Base-by-base conservation (phyloP, 2,113 vertebrate species). In the Planiliza haematocheilus region DNA sequence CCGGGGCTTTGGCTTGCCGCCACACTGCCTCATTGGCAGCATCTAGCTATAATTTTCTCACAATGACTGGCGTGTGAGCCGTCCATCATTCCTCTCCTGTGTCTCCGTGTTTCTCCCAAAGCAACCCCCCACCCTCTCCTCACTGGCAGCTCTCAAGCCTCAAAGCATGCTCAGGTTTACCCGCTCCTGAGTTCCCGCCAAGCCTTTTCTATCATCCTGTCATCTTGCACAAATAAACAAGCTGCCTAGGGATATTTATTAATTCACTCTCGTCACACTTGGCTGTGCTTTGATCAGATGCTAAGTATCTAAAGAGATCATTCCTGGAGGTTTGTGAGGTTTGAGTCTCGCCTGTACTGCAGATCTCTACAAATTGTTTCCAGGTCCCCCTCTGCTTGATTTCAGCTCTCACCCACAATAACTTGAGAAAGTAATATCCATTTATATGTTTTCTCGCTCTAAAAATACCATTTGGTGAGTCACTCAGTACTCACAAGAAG, bases 31-130 rank as follows among this genome's bases (percentile, higher is more conserved):
- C 75, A 72, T 82, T 92, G 85, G 88, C 88, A 78, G 87, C 91
- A 82, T 85, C 84, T 88, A 61, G 58, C 90, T 90, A 74, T 90
- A 85, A 89, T 90, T 86, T 86, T 85, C 79, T 87, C 82, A 91
- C 91, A 91, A 87, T 88, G 82, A 62, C 75, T 87, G 90, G 90
- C 86, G 90, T 92, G 93, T 89, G 89, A 93, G 88, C 89, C 78
- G 85, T 88, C 91, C 84, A 88, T 93, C 91, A 91, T 77, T 77
- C 61, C 73, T 74, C 66, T 83, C 67, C 84, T 30, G 10, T 76
- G 72, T 83, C 71, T 70, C 70, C 49, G 60, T 52, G 48, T 59
- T 55, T 78, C 65, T 69, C 65, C 67, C 53, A 8, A 4, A 56
- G 56, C 49, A 21, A 14, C 41, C 42, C 18, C 41, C 41, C 36